Base-by-base conservation (phyloP, 2,888 invertebrate genomes). In the Andrena haemorrhoa region DNA sequence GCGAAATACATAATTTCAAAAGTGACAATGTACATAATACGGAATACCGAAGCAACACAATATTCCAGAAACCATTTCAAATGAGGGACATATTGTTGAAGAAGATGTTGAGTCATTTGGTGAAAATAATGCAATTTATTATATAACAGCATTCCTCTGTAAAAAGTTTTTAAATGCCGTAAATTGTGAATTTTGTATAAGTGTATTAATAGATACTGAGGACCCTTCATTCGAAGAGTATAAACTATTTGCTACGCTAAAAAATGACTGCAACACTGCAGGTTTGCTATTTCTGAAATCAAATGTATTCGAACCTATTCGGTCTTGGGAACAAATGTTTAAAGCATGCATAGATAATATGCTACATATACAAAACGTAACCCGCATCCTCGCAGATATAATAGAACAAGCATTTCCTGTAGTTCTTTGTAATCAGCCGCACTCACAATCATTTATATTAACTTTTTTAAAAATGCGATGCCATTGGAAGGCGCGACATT, bases 51-150 rank as follows among this genome's bases (percentile, higher is more conserved):
- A n/a, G n/a, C n/a, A n/a, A n/a, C n/a, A n/a, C n/a, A n/a, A n/a
- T n/a, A n/a, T n/a, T n/a, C n/a, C n/a, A n/a, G n/a, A n/a, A n/a
- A n/a, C n/a, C n/a, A n/a, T n/a, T n/a, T n/a, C n/a, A n/a, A n/a
- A n/a, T n/a, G n/a, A n/a, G n/a, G n/a, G n/a, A n/a, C 23, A 53
- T 47, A 53, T 7, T 53, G 53, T n/a, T 53, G 53, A 6, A n/a
- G 53, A 53, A 20, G 53, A 20, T 20, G 20, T 53, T 53, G 16
- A 16, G 20, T 53, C 20, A 53, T 53, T 53, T 53, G 53, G 53
- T n/a, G 53, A 53, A 53, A 20, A 20, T n/a, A 53, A 53, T 23
- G 53, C 53, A n/a, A 53, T 53, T 53, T 53, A n/a, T 53, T 53
- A 53, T 20, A 53, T 53, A 53, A 6, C 53, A 20, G 53, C 20